These are phyloP conservation scores for Himalopsyche kuldschensis DNA, from an alignment of 2,888 invertebrate genomes.

Conservation along the genomic window DNA sequence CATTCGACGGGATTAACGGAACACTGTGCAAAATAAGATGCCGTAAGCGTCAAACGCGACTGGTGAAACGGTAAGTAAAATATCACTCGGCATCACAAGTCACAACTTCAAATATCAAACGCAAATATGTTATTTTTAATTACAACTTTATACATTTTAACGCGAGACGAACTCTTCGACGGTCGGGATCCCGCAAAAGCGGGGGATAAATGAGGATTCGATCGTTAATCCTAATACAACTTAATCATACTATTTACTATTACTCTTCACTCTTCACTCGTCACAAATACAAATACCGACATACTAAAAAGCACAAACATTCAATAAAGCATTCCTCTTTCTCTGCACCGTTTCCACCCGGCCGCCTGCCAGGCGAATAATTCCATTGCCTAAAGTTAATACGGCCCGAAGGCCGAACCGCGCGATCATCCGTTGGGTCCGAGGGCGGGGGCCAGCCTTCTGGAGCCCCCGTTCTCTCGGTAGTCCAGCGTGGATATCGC, in stretches of 20 bases:
- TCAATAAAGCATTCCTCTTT: conserved; percentile 16
- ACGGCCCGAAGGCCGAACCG: not conserved
- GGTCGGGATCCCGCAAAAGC: conserved; percentile 14
- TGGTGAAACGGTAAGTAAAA: not conserved
- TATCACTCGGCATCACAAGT: not conserved
- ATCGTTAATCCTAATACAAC: conserved; percentile 6
- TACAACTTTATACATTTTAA: not conserved
- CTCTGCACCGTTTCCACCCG: conserved; percentile 11
- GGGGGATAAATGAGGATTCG: conserved; percentile 13
- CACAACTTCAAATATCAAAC: not conserved
- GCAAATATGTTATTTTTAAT: not conserved
- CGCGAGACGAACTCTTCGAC: not conserved
- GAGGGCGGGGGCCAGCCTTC: conserved; percentile 32
- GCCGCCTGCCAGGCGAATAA: conserved; percentile 34
- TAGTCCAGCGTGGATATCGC: conserved; percentile 30
- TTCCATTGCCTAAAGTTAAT: conserved; percentile 21
- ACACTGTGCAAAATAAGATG: not conserved
- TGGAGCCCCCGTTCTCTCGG: conserved; percentile 30
- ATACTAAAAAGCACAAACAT: conserved; percentile 15
- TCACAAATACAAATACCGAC: not conserved
- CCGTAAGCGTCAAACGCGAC: not conserved
- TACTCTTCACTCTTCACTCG: not conserved
- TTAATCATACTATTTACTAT: not conserved
- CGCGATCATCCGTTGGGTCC: conserved; percentile 36
- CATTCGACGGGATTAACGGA: not conserved